phyloP scores from a whole-genome alignment of 2,888 invertebrate species.

The Hirtodrosophila histrioides region DNA sequence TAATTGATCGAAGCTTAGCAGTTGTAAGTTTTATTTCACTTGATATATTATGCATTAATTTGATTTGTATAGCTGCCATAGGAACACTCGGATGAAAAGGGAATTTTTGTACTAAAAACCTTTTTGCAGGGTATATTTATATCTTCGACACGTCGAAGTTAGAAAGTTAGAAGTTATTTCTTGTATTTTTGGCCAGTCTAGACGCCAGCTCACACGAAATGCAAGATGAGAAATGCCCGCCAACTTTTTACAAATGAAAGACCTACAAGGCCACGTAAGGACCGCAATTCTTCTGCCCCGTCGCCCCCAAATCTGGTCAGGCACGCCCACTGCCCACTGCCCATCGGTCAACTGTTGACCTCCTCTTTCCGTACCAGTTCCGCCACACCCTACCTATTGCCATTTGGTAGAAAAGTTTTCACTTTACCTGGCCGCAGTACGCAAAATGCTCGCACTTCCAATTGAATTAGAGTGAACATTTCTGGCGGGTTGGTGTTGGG shows the following conservation, averaged over 20 bases:
- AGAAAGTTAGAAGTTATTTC: neutral
- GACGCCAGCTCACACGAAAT: constrained; percentile 22
- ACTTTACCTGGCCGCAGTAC: constrained; percentile 23
- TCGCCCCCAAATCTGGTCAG: neutral
- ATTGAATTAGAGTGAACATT: constrained; percentile 62
- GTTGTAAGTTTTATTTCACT: no score
- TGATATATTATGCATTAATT: no score
- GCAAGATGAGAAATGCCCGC: constrained; percentile 45
- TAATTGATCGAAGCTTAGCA: no score
- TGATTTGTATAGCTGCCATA: no score
- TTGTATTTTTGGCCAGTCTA: constrained; percentile 27
- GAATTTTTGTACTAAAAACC: no score
- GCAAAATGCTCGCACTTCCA: constrained; percentile 53
- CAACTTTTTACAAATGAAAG: constrained; percentile 70
- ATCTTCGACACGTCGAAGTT: no score
- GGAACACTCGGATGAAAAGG: no score
- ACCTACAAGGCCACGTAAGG: constrained; percentile 48
- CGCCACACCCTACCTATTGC: neutral
- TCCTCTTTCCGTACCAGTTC: neutral
- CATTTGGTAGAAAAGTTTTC: constrained; percentile 38
- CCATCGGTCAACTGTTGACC: constrained; percentile 26
- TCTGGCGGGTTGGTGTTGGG: neutral
- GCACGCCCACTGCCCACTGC: constrained; percentile 29
- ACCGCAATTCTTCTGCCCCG: neutral
- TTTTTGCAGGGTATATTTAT: no score